These are phyloP conservation scores for Leptodirus hochenwartii DNA, from an alignment of 2,888 invertebrate genomes.

Conservation along the genomic window DNA sequence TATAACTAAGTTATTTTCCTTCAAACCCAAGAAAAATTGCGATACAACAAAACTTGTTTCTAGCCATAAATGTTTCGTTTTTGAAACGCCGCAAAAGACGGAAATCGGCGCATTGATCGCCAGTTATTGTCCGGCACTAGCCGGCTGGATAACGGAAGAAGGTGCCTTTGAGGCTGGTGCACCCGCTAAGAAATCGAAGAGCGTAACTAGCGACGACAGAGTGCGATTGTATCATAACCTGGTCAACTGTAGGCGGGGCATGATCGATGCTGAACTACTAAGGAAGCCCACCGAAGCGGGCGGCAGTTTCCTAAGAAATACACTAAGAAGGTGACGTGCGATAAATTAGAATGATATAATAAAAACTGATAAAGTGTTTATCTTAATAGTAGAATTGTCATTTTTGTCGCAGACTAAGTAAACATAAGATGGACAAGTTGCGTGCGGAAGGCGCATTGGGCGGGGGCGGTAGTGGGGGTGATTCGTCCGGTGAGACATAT, in stretches of 20 bases:
- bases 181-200: neutral
- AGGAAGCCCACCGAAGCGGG: conserved; percentile 67
- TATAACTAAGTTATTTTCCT: too few species aligned
- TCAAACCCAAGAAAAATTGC: too few species aligned
- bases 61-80: conserved; percentile 89
- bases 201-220: conserved; percentile 72
- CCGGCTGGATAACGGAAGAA: conserved; percentile 63
- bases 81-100: conserved; percentile 76
- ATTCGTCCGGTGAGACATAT: conserved; percentile 54
- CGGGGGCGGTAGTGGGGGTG: conserved; percentile 7
- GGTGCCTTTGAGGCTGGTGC: conserved; percentile 27
- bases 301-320: conserved; percentile 77
- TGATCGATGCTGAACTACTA: conserved; percentile 68
- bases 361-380: too few species aligned
- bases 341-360: too few species aligned
- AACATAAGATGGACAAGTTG: conserved; percentile 64
- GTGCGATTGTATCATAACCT: conserved; percentile 75
- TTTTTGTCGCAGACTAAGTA: conserved; percentile 70
- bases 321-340: too few species aligned
- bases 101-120: conserved; percentile 87
- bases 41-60: too few species aligned
- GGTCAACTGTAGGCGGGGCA: conserved; percentile 59
- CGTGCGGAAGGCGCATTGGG: conserved; percentile 21
- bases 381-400: too few species aligned
- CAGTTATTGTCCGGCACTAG: conserved; percentile 73